A percentile compares a stretch with the other conserved stretches of the same genome.
Evolutionary conservation across 2,888 invertebrate species (phyloP).

Genomic region (Apamea sordens): DNA sequence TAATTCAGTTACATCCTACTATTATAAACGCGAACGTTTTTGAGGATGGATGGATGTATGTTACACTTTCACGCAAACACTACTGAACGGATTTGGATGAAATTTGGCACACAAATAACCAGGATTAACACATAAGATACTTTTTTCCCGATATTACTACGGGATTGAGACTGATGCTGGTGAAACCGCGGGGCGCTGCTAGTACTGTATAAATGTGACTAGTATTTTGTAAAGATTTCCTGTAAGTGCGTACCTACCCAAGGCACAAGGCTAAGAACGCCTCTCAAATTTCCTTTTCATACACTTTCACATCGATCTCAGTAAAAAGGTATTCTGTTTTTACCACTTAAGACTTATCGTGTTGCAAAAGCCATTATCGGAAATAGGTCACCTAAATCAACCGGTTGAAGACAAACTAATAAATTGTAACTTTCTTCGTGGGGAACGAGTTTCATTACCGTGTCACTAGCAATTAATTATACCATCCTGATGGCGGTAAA

Average conservation of each 20-base stretch:
- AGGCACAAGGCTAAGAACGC: slow-evolving; percentile 2
- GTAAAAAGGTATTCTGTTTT: slow-evolving; percentile 42
- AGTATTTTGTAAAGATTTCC: background rate
- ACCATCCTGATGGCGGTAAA: slow-evolving; percentile 21
- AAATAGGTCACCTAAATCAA: slow-evolving; percentile 62
- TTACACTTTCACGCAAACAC: too few relatives aligned
- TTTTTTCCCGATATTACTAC: too few relatives aligned
- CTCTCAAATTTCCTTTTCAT: slow-evolving; percentile 16
- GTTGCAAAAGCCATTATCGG: slow-evolving; percentile 59
- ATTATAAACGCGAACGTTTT: too few relatives aligned
- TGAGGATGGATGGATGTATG: too few relatives aligned
- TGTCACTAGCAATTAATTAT: slow-evolving; percentile 57
- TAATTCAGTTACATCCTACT: too few relatives aligned
- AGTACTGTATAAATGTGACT: background rate
- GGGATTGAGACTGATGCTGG: too few relatives aligned
- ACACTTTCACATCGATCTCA: slow-evolving; percentile 36
- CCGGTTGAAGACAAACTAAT: slow-evolving; percentile 57
- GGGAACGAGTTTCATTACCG: slow-evolving; percentile 57
- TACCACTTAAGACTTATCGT: slow-evolving; percentile 59
- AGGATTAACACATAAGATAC: too few relatives aligned
- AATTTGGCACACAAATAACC: too few relatives aligned
- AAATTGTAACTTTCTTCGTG: slow-evolving; percentile 56
- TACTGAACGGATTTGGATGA: too few relatives aligned
- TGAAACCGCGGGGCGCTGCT: too few relatives aligned
- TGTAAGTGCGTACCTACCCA: background rate